Conservation (phyloP, 2,888 invertebrate genomes). For the Encarsia formosa region DNA sequence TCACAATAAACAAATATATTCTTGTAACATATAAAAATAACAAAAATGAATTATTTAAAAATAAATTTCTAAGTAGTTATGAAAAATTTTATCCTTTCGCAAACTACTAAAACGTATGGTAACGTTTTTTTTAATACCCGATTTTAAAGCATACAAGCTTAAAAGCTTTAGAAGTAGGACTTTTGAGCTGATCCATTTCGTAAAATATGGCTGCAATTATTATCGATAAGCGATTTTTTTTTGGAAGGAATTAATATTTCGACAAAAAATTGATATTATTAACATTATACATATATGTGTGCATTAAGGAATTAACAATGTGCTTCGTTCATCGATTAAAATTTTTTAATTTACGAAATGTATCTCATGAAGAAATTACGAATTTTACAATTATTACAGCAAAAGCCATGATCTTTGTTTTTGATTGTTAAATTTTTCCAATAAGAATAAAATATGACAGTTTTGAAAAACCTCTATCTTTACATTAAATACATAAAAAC, state of each 20-base stretch:
- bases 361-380: conserved; percentile 14
- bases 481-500: too few relatives aligned
- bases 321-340: conserved; percentile 16
- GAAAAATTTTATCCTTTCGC: neutral
- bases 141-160: neutral
- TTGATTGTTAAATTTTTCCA: neutral
- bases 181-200: conserved; percentile 27
- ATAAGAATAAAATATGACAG: too few relatives aligned
- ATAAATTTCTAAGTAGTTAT: neutral
- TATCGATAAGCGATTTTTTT: conserved; percentile 16
- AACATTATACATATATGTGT: conserved; percentile 9
- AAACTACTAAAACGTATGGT: neutral
- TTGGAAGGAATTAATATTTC: conserved; percentile 9
- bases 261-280: conserved; percentile 16
- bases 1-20: neutral
- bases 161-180: neutral
- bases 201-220: conserved; percentile 32
- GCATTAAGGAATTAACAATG: conserved; percentile 15
- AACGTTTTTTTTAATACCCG: neutral
- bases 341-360: conserved; percentile 26
- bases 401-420: conserved; percentile 11
- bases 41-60: neutral
- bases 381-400: conserved; percentile 16
- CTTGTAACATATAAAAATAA: neutral
- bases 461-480: too few relatives aligned